Evolutionary conservation across 2,888 invertebrate species (phyloP).

Genomic region (Diadegma fenestrale): DNA sequence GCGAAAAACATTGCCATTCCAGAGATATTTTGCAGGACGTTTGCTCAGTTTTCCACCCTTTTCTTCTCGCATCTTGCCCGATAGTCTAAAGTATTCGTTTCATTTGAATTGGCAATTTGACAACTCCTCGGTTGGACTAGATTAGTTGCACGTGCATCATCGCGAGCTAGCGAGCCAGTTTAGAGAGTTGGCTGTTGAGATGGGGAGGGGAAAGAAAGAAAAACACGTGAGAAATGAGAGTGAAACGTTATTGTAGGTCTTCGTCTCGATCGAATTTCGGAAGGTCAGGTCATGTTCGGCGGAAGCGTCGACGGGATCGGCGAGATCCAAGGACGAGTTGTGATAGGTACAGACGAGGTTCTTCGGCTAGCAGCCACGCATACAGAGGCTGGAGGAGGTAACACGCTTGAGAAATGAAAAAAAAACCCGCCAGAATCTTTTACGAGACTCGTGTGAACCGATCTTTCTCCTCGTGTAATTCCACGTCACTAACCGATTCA

Average conservation of each 20-base stretch:
- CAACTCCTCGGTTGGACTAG: not conserved
- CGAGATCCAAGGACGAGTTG: constrained; percentile 75
- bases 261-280: constrained; percentile 79
- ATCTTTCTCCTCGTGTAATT: not conserved
- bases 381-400: constrained; percentile 80
- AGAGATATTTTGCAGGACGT: no score
- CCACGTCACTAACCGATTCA: not conserved
- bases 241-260: constrained; percentile 77
- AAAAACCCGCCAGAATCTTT: not conserved
- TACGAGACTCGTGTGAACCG: not conserved
- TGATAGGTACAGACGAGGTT: constrained; percentile 76
- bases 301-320: constrained; percentile 70
- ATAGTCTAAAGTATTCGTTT: no score
- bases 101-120: not conserved
- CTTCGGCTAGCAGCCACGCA: constrained; percentile 75
- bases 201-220: constrained; percentile 10
- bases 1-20: no score
- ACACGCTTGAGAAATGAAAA: constrained; percentile 49
- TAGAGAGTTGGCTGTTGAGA: no score
- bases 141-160: not conserved
- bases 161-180: no score
- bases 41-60: no score
- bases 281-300: constrained; percentile 73
- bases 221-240: constrained; percentile 53
- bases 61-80: no score